phyloP scores from a whole-genome alignment of 2,797 vertebrate species.

The Rhinoraja longicauda region DNA sequence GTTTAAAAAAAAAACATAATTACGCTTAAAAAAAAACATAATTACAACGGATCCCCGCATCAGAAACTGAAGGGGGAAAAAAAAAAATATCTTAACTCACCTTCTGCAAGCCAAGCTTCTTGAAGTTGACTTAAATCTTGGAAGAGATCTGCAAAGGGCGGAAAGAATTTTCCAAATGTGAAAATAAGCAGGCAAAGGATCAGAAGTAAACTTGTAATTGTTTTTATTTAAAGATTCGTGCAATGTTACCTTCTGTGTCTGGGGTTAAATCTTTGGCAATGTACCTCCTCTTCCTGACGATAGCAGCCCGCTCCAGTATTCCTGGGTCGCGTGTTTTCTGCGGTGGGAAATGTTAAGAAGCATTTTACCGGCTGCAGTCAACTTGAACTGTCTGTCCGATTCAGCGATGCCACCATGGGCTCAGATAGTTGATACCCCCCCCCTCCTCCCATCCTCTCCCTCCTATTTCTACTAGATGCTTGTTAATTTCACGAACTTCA shows the following conservation, averaged over 20 bases:
- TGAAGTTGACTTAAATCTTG: constrained; percentile 92
- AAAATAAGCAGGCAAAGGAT: neutral
- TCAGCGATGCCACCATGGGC: neutral
- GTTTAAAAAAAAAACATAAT: neutral
- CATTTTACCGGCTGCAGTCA: neutral
- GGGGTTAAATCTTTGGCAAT: constrained; percentile 78
- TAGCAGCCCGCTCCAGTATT: constrained; percentile 71
- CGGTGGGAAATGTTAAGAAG: constrained; percentile 50
- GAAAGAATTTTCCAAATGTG: constrained; percentile 32
- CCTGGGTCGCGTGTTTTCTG: constrained; percentile 82
- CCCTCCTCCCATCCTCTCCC: no score
- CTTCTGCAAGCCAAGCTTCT: constrained; percentile 97
- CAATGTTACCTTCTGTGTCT: constrained; percentile 83
- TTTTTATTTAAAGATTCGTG: neutral
- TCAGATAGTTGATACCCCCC: neutral
- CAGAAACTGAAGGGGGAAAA: neutral
- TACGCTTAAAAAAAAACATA: neutral
- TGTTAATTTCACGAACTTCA: neutral
- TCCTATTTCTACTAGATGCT: no score
- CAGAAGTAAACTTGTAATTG: neutral
- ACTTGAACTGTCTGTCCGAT: neutral
- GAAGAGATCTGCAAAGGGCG: constrained; percentile 77
- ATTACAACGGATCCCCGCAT: fast-evolving
- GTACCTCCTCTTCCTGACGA: constrained; percentile 72
- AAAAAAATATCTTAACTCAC: constrained; percentile 54